Evolutionary conservation across 2,113 vertebrate species (phyloP).

Genomic region (Chaetodon trifascialis): DNA sequence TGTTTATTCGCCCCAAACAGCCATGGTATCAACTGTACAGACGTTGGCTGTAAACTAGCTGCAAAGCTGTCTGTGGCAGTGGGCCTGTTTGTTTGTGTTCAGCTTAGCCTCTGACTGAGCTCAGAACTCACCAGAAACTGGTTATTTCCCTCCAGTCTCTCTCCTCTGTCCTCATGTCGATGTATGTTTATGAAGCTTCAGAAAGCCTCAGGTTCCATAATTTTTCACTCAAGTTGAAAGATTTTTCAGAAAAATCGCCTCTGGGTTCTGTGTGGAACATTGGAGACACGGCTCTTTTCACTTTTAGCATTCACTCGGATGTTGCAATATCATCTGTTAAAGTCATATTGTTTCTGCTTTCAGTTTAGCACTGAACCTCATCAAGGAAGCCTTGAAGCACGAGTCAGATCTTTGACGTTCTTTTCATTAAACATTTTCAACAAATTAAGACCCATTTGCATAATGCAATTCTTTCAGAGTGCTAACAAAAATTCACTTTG

Average conservation of each 20-base stretch:
- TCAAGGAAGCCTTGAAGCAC: not conserved
- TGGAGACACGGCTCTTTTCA: not conserved
- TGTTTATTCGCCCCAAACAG: not conserved
- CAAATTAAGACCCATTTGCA: constrained; percentile 21
- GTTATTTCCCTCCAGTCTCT: not conserved
- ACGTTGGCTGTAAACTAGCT: not conserved
- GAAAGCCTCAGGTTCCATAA: not conserved
- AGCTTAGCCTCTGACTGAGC: no score
- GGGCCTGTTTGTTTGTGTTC: no score
- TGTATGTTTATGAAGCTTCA: not conserved
- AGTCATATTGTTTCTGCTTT: not conserved
- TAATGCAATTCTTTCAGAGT: not conserved
- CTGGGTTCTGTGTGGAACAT: not conserved
- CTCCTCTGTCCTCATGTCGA: no score
- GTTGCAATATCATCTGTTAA: not conserved
- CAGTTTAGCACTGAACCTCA: not conserved
- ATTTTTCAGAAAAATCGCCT: not conserved
- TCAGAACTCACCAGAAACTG: not conserved
- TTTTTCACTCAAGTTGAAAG: not conserved
- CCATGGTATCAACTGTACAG: not conserved
- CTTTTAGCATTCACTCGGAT: not conserved
- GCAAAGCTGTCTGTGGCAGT: no score
- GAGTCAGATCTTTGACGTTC: not conserved
- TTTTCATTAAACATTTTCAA: not conserved
- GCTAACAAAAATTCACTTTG: not conserved